Base-by-base conservation (phyloP, 1,140 invertebrate species). In the Nephila pilipes region DNA sequence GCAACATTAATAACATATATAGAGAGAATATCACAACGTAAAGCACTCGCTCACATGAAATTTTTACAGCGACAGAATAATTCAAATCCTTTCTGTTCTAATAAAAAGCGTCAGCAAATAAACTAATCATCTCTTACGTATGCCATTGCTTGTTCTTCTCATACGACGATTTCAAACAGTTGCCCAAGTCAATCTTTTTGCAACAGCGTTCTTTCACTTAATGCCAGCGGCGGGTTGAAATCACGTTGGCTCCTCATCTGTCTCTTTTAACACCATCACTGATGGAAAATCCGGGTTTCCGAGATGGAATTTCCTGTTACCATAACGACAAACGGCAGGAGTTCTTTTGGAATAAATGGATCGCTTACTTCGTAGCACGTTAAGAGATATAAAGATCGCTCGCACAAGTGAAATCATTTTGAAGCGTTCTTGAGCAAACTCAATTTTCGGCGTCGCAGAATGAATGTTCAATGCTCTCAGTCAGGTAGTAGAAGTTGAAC, bases 271-370 rank as follows among this genome's bases (percentile, higher is more conserved):
- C 83, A 12, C 55, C 55, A 58, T 36, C 55, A 58, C 32, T n/a
- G 83, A 75, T 75, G 69, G 69, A 75, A 75, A 75, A 36, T 29
- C 69, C 69, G 10, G 83, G 14, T 29, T 32, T 22, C 14, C 38
- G 57, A 32, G 54, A 60, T 60, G 57, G 83, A 85, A 85, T 85
- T 85, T 22, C 54, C 83, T 36, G 83, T 60, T 60, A 54, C 83
- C 83, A 85, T 85, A 54, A 60, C 57, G 29, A 85, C 83, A 22
- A 20, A 32, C 54, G 25, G 63, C 63, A 12, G 63, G n/a, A 65
- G 75, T 25, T 32, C 25, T 65, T 65, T 65, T 2, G 25, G 6
- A 46, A 29, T 32, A 32, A 75, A 75, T 75, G 69, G 69, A 75
- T 36, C 29, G 29, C 29, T 75, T 36, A 20, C 69, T 12, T 25